These are phyloP conservation scores for Ptyas mucosa DNA, from an alignment of 2,113 vertebrate genomes.

Conservation along the genomic window DNA sequence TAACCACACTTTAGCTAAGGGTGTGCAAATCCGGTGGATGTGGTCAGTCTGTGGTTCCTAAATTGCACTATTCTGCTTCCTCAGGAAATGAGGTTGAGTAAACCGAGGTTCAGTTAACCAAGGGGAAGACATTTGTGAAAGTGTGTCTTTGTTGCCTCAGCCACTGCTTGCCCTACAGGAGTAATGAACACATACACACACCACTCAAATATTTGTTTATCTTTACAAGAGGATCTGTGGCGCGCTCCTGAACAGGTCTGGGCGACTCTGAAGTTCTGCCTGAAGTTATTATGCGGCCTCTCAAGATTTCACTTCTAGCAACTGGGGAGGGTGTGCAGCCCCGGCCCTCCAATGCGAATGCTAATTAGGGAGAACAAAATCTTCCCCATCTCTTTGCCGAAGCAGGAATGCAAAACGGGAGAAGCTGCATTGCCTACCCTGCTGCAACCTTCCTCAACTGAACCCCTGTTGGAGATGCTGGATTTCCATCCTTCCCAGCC, in stretches of 20 bases:
- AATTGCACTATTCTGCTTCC: not conserved
- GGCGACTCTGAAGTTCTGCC: not conserved
- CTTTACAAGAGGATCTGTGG: not conserved
- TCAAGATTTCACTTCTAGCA: not conserved
- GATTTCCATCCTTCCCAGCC: not conserved
- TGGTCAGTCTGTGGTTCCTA: not conserved
- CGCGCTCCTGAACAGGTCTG: not conserved
- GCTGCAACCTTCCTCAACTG: not conserved
- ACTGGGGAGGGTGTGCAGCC: not conserved
- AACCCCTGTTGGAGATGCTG: not conserved
- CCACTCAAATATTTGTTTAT: not conserved
- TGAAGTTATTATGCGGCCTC: not conserved
- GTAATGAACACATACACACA: not conserved
- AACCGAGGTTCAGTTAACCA: not conserved
- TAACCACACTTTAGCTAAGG: not conserved
- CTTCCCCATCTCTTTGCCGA: not conserved
- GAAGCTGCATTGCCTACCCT: not conserved
- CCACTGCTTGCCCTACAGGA: not conserved
- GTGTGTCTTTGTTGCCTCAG: not conserved
- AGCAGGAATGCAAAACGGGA: not conserved
- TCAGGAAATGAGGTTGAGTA: not conserved
- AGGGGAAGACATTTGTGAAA: not conserved
- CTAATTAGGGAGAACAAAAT: not conserved
- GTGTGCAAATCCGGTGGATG: not conserved
- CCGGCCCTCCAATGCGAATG: not conserved